phyloP scores from a whole-genome alignment of 2,888 invertebrate genomes.

The Linnaemya vulpina region DNA sequence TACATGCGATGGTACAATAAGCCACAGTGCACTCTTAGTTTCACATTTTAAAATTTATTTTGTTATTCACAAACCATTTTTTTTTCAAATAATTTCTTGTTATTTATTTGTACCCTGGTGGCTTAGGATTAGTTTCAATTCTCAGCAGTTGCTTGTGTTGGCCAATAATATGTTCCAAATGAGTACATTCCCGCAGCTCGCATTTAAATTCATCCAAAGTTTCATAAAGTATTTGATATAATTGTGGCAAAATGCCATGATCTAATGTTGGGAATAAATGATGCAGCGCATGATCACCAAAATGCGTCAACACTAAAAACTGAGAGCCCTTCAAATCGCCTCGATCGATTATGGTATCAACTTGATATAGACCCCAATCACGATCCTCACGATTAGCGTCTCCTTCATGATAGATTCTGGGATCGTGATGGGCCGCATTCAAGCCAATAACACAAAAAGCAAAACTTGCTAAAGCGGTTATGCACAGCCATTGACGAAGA shows the following conservation, averaged over 20 bases:
- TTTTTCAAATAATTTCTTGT: background rate
- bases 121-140: conserved; percentile 81
- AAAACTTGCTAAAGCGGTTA: conserved; percentile 85
- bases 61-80: too few species aligned
- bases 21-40: too few species aligned
- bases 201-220: conserved; percentile 82
- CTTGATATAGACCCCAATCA: conserved; percentile 91
- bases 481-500: conserved; percentile 84
- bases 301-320: conserved; percentile 88
- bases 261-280: conserved; percentile 92
- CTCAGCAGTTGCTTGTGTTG: conserved; percentile 86
- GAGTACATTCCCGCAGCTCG: conserved; percentile 83
- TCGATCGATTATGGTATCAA: conserved; percentile 89
- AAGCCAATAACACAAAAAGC: conserved; percentile 86
- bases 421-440: conserved; percentile 91
- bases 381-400: conserved; percentile 85
- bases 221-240: conserved; percentile 85
- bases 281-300: conserved; percentile 91
- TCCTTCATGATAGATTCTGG: conserved; percentile 90
- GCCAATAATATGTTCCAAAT: conserved; percentile 87
- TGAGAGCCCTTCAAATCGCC: conserved; percentile 87
- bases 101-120: conserved; percentile 76
- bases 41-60: too few species aligned
- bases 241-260: conserved; percentile 87
- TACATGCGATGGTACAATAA: too few species aligned